A percentile compares a stretch with the other conserved stretches of the same genome.
Conservation (phyloP, 1,140 invertebrate genomes). For the Lordiphosa mommai region DNA sequence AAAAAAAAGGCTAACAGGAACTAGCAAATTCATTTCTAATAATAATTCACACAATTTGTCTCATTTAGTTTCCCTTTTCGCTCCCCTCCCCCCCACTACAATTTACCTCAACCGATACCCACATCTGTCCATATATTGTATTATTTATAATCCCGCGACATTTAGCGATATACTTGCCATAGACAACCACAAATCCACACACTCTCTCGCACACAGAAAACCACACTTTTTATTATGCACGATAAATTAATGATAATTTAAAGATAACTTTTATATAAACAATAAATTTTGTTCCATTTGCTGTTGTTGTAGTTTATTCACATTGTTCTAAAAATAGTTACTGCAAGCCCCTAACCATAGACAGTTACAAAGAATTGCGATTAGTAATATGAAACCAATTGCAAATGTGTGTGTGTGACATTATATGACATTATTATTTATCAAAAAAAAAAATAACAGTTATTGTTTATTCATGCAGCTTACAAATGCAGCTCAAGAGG, state of each 20-base stretch:
- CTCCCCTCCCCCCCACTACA: background rate
- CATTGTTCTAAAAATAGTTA: slow-evolving; percentile 32
- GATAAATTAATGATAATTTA: slow-evolving; percentile 76
- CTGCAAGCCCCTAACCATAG: background rate
- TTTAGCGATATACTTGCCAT: slow-evolving; percentile 11
- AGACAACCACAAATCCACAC: slow-evolving; percentile 7
- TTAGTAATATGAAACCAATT: slow-evolving; percentile 12
- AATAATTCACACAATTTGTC: too few relatives aligned
- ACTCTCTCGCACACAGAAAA: slow-evolving; percentile 17
- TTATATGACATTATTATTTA: too few relatives aligned
- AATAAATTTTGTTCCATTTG: slow-evolving; percentile 53
- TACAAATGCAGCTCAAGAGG: too few relatives aligned
- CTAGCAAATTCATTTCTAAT: too few relatives aligned
- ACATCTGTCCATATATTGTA: slow-evolving; percentile 9
- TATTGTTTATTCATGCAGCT: too few relatives aligned
- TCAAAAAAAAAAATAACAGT: too few relatives aligned
- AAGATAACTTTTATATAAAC: slow-evolving; percentile 67
- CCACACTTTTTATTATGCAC: slow-evolving; percentile 51
- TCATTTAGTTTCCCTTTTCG: background rate
- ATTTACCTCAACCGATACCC: background rate
- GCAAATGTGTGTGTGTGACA: background rate
- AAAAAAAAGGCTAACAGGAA: too few relatives aligned
- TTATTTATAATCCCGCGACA: slow-evolving; percentile 30
- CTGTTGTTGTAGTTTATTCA: slow-evolving; percentile 4
- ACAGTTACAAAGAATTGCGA: slow-evolving; percentile 14